Conservation (phyloP, 2,113 vertebrate genomes). For the Xyrauchen texanus region DNA sequence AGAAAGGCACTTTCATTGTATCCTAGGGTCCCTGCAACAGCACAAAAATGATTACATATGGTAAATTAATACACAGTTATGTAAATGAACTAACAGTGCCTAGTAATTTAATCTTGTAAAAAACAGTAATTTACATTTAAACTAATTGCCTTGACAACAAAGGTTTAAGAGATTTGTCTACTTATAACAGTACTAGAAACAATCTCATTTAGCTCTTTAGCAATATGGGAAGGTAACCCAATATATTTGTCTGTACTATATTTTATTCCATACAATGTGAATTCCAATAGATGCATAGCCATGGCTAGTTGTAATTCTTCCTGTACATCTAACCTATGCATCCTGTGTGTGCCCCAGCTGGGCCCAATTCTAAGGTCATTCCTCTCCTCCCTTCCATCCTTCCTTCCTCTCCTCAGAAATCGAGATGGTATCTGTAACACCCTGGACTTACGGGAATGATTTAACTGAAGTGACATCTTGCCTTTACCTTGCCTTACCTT, state of each 20-base stretch:
- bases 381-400: slow-evolving; percentile 55
- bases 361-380: slow-evolving; percentile 34
- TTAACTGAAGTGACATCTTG: neutral
- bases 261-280: neutral
- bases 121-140: neutral
- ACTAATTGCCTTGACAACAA: too few relatives aligned
- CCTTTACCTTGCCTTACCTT: neutral
- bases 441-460: neutral
- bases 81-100: neutral
- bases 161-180: too few relatives aligned
- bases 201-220: neutral
- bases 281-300: neutral
- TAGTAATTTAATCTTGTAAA: neutral
- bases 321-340: neutral
- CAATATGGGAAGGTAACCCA: neutral
- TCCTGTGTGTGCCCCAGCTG: neutral
- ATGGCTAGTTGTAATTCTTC: slow-evolving; percentile 6
- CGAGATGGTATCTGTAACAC: slow-evolving; percentile 17
- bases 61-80: too few relatives aligned
- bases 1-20: slow-evolving; percentile 91
- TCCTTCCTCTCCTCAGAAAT: slow-evolving; percentile 48
- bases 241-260: neutral
- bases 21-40: slow-evolving; percentile 80
- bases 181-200: too few relatives aligned
- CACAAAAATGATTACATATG: neutral